Base-by-base conservation (phyloP, 2,888 invertebrate species). In the Epinotia brunnichana region DNA sequence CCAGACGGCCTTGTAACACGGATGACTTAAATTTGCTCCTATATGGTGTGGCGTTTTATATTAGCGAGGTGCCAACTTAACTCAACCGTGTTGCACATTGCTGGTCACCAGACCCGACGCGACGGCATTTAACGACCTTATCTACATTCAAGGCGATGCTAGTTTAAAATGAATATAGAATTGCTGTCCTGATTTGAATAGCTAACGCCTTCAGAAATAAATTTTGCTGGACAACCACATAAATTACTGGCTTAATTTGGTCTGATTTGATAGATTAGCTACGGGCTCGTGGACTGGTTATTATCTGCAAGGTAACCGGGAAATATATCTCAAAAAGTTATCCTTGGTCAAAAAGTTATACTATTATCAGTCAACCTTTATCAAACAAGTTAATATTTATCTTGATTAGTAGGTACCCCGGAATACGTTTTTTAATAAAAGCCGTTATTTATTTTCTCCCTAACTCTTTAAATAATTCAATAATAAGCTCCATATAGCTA, bases 81-180 rank as follows among this genome's bases (percentile, higher is more conserved):
- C 5, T n/a, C n/a, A 48, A 48, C 44, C 44, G 44, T 48, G 44
- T 48, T n/a, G 44, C n/a, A 48, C 44, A 48, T n/a, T 48, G n/a
- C 44, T 48, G 44, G 44, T 48, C 44, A 5, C n/a, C 44, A 48
- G 44, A 87, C 85, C 87, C 77, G 74, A 78, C 19, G 78, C 81
- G 83, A 75, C 77, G 80, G 80, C 76, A 83, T 84, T 85, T 85
- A 81, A 86, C 82, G 85, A 85, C 83, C 85, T 84, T 81, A 79
- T 81, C 75, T 78, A 75, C 79, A 82, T 85, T 83, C 85, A 88
- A 87, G 85, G 87, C 81, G 77, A 84, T 74, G 78, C 77, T 74
- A 79, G 77, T 77, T 79, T 75, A 11, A 57, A 73, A 73, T 68
- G 57, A 73, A 73, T 56, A 72, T 72, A 35, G 67, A 69, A 63